phyloP scores from a whole-genome alignment of 2,113 vertebrate species.

The Melanotaenia duboulayi region DNA sequence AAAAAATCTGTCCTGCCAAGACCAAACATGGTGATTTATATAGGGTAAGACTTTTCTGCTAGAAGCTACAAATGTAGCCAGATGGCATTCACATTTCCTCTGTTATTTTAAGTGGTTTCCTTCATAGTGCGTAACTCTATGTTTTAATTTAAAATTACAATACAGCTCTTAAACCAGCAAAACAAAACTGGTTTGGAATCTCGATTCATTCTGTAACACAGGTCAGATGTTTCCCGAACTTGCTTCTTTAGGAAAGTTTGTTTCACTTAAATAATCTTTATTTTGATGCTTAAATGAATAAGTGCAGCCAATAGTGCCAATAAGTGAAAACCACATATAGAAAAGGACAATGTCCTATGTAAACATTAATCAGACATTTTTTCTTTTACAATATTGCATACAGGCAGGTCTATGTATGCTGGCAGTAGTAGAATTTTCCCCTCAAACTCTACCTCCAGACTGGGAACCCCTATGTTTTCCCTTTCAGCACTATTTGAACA shows the following conservation, averaged over 20 bases:
- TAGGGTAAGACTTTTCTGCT: conserved; percentile 13
- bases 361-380: conserved; percentile 19
- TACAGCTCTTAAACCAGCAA: conserved; percentile 59
- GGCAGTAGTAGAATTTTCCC: conserved; percentile 30
- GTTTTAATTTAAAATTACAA: conserved; percentile 66
- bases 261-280: conserved; percentile 43
- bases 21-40: conserved; percentile 38
- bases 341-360: not conserved
- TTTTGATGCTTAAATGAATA: conserved; percentile 66
- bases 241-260: conserved; percentile 55
- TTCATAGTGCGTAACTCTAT: conserved; percentile 69
- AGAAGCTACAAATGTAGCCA: conserved; percentile 45
- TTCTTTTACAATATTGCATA: too few relatives aligned
- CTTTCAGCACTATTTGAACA: conserved; percentile 71
- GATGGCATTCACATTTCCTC: conserved; percentile 54
- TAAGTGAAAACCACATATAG: conserved; percentile 19
- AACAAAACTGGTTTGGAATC: conserved; percentile 61
- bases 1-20: conserved; percentile 25
- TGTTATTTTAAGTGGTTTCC: conserved; percentile 79
- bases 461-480: conserved; percentile 61
- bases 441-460: conserved; percentile 32
- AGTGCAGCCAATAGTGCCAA: conserved; percentile 47
- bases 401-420: conserved; percentile 52
- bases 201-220: conserved; percentile 64
- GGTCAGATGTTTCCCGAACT: conserved; percentile 67